phyloP scores from a whole-genome alignment of 2,113 vertebrate species.

The Ictidomys tridecemlineatus region DNA sequence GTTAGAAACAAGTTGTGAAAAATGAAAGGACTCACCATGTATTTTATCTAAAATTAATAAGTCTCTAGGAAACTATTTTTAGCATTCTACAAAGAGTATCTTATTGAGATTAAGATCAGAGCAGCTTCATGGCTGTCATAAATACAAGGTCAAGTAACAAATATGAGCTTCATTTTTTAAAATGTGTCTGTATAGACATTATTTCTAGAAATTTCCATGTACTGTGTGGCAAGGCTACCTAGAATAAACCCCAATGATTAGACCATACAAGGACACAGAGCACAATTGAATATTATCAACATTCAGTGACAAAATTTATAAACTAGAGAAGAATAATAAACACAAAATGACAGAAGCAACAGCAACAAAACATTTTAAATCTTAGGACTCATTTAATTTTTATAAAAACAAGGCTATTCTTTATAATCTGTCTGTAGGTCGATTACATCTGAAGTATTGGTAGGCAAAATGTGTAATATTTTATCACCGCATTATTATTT shows the following conservation, averaged over 20 bases:
- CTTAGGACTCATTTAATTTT: background rate
- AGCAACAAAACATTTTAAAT: background rate
- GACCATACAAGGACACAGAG: background rate
- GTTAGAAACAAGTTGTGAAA: conserved; percentile 22
- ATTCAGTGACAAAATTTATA: background rate
- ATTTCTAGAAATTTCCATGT: conserved; percentile 28
- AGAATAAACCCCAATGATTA: background rate
- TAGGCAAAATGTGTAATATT: background rate
- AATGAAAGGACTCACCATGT: conserved; percentile 35
- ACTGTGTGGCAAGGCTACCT: background rate
- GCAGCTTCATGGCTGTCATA: background rate
- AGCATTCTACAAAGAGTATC: background rate
- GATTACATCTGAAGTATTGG: background rate
- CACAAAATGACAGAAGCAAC: background rate
- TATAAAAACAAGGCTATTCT: background rate
- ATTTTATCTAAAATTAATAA: conserved; percentile 53
- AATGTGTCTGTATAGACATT: background rate
- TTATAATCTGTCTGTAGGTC: background rate
- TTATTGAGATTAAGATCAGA: background rate
- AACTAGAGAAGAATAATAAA: background rate
- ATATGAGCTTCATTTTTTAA: background rate
- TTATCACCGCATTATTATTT: background rate
- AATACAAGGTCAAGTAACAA: background rate
- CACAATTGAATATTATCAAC: background rate
- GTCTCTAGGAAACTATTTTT: conserved; percentile 49